A percentile compares a stretch with the other conserved stretches of the same genome.
Evolutionary conservation across 2,888 invertebrate genomes (phyloP).

Genomic region (Hirtodrosophila duncani): DNA sequence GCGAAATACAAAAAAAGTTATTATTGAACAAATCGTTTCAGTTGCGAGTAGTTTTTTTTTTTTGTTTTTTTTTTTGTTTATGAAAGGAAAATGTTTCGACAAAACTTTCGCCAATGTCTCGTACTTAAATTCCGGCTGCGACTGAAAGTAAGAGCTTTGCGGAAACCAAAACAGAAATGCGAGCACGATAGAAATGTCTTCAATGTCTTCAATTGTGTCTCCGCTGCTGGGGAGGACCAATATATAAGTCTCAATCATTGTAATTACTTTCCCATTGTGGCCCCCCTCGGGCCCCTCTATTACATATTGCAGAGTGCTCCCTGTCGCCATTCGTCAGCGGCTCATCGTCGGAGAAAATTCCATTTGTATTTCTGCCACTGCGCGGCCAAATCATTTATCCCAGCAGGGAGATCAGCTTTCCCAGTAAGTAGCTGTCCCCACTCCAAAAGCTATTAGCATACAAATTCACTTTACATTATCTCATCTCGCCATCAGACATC

Average conservation of each 20-base stretch:
- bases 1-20: constrained; percentile 48
- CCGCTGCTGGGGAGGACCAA: constrained; percentile 2
- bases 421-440: constrained; percentile 78
- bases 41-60: constrained; percentile 27
- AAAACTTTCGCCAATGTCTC: constrained; percentile 56
- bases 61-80: constrained; percentile 29
- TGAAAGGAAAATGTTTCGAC: constrained; percentile 53
- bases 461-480: constrained; percentile 1
- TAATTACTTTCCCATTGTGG: constrained; percentile 50
- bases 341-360: constrained; percentile 87
- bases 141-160: constrained; percentile 58
- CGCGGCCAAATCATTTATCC: constrained; percentile 93
- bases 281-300: constrained; percentile 15
- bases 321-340: constrained; percentile 88
- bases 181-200: constrained; percentile 14
- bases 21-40: constrained; percentile 66
- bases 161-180: constrained; percentile 19
- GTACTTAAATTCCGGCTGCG: constrained; percentile 14
- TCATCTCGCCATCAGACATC: too few relatives aligned
- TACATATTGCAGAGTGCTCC: constrained; percentile 88
- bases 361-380: constrained; percentile 90
- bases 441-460: background rate
- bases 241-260: constrained; percentile 57
- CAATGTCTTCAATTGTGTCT: constrained; percentile 25
- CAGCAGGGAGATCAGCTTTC: constrained; percentile 89